Conservation (phyloP, 2,113 vertebrate genomes). For the cat (Felis catus) region DNA sequence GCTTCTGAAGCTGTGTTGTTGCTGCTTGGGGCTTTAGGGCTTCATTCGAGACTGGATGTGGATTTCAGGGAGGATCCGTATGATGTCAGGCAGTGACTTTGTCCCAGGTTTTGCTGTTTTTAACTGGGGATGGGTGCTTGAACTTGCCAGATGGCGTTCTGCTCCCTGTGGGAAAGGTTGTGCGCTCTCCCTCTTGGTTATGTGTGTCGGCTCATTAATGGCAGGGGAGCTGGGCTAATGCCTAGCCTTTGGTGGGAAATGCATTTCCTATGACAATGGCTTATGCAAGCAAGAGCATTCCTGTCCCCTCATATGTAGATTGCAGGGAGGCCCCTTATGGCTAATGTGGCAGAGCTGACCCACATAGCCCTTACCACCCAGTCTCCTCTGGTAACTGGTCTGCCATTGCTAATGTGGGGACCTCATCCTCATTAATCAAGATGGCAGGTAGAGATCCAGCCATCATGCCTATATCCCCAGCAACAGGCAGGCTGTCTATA, state of each 20-base stretch:
- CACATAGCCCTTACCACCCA: neutral
- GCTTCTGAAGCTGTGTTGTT: neutral
- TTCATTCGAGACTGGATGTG: neutral
- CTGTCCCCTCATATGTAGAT: neutral
- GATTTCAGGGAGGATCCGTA: neutral
- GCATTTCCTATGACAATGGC: neutral
- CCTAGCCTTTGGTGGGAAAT: neutral
- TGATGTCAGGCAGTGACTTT: neutral
- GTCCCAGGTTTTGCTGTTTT: neutral
- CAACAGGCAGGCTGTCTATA: neutral
- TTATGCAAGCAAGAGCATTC: neutral
- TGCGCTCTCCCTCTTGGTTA: neutral
- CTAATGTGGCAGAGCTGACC: neutral
- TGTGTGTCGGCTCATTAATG: neutral
- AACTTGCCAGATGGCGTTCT: neutral
- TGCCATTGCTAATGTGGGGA: neutral
- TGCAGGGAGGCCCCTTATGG: neutral
- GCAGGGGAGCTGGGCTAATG: neutral
- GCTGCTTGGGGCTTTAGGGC: neutral
- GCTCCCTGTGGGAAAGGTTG: neutral
- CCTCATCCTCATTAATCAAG: neutral
- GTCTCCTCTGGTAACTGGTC: neutral
- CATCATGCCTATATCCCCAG: neutral
- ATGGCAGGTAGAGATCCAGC: neutral
- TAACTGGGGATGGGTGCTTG: neutral